Conservation (phyloP, 2,888 invertebrate genomes). For the Hanleya hanleyi region DNA sequence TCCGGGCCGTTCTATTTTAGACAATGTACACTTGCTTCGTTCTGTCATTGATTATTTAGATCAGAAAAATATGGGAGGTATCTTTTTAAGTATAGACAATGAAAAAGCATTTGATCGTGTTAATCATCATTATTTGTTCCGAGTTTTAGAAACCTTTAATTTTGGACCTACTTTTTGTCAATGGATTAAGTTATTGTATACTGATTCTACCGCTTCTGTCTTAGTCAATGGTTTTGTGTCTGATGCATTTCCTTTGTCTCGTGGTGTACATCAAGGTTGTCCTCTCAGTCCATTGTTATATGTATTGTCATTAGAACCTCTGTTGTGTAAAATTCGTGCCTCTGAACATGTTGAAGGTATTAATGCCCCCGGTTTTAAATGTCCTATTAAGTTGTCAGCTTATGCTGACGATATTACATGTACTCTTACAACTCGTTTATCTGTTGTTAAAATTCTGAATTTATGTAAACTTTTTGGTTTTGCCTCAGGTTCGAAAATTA, state of each 20-base stretch:
- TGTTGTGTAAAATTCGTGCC: neutral
- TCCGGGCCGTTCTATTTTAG: slow-evolving; percentile 42
- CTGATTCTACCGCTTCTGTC: neutral
- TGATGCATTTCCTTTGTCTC: neutral
- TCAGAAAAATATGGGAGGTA: slow-evolving; percentile 33
- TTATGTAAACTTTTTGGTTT: slow-evolving; percentile 14
- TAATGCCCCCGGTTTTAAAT: slow-evolving; percentile 16
- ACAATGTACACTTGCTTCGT: slow-evolving; percentile 40
- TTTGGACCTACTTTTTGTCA: slow-evolving; percentile 37
- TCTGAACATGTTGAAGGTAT: slow-evolving; percentile 18
- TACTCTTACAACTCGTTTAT: neutral
- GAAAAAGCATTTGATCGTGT: slow-evolving; percentile 49
- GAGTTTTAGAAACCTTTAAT: slow-evolving; percentile 35
- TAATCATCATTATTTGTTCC: slow-evolving; percentile 39
- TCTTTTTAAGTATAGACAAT: slow-evolving; percentile 43
- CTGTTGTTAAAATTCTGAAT: slow-evolving; percentile 6
- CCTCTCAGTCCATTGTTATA: neutral
- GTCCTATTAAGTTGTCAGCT: slow-evolving; percentile 11
- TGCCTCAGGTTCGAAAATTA: slow-evolving; percentile 32
- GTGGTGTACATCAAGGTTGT: slow-evolving; percentile 1
- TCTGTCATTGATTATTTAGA: slow-evolving; percentile 41
- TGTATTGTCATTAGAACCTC: neutral
- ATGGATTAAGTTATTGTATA: slow-evolving; percentile 43
- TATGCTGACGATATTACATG: slow-evolving; percentile 24
- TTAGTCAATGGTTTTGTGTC: slow-evolving; percentile 6